A percentile compares a stretch with the other conserved stretches of the same genome.
These are phyloP conservation scores for Eurystomus gularis DNA, from an alignment of 2,113 vertebrate genomes.

Conservation along the genomic window DNA sequence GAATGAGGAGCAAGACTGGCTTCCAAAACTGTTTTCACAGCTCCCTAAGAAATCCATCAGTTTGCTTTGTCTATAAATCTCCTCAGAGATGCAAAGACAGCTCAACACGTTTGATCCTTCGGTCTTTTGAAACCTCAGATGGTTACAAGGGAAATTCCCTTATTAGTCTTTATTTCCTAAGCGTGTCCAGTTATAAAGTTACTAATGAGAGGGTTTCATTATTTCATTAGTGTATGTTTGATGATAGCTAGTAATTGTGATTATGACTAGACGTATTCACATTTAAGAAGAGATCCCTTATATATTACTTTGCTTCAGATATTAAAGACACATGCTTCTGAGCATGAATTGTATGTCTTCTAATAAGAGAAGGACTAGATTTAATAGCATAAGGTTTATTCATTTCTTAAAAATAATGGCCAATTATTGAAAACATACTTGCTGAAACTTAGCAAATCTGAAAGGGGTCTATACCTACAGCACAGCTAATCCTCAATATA, in stretches of 20 bases:
- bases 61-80: background rate
- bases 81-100: background rate
- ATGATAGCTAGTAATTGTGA: background rate
- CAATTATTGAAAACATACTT: slow-evolving; percentile 8
- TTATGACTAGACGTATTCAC: background rate
- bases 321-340: background rate
- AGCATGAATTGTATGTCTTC: background rate
- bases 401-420: background rate
- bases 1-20: background rate
- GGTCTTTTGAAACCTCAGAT: background rate
- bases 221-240: background rate
- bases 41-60: background rate
- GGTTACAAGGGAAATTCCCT: background rate
- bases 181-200: background rate
- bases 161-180: background rate
- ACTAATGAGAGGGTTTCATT: background rate
- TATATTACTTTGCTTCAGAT: background rate
- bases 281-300: background rate
- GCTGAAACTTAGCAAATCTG: background rate
- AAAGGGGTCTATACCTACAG: background rate
- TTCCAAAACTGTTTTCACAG: background rate
- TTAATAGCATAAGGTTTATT: background rate
- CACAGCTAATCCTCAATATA: background rate
- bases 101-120: rapidly evolving
- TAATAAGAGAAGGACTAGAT: background rate